Conservation (phyloP, 2,797 vertebrate species). For the Parambassis ranga region DNA sequence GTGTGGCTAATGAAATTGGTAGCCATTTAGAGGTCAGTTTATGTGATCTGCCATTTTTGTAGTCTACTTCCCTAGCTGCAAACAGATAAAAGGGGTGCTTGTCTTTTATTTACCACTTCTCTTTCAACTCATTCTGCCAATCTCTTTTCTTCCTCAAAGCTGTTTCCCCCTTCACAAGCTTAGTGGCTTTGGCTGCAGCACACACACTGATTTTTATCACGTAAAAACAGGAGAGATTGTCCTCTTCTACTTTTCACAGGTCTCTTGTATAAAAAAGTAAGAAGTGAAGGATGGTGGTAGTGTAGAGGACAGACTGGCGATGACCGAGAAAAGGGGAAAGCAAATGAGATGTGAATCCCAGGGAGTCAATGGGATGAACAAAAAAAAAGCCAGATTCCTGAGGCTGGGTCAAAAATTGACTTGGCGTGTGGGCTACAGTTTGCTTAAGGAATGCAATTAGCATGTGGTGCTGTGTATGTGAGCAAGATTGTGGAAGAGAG, state of each 20-base stretch:
- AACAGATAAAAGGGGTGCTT: conserved; percentile 40
- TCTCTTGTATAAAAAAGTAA: conserved; percentile 51
- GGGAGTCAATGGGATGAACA: conserved; percentile 24
- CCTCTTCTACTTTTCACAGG: conserved; percentile 41
- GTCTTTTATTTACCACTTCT: conserved; percentile 51
- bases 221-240: conserved; percentile 49
- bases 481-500: conserved; percentile 27
- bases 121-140: conserved; percentile 43
- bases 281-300: conserved; percentile 17
- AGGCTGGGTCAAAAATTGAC: conserved; percentile 32
- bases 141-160: conserved; percentile 48
- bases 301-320: conserved; percentile 1
- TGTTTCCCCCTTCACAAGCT: conserved; percentile 43
- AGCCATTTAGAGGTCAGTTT: conserved; percentile 64
- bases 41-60: conserved; percentile 49
- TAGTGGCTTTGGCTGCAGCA: conserved; percentile 47
- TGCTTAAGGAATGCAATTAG: conserved; percentile 53
- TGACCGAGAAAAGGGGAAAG: conserved; percentile 10
- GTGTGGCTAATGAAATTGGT: conserved; percentile 69
- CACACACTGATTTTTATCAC: conserved; percentile 62
- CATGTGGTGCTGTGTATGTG: conserved; percentile 37
- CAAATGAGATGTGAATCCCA: conserved; percentile 45
- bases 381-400: neutral
- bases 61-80: conserved; percentile 32
- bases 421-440: conserved; percentile 14